Conservation (phyloP, 2,113 vertebrate genomes). For the Sylvicapra grimmia region DNA sequence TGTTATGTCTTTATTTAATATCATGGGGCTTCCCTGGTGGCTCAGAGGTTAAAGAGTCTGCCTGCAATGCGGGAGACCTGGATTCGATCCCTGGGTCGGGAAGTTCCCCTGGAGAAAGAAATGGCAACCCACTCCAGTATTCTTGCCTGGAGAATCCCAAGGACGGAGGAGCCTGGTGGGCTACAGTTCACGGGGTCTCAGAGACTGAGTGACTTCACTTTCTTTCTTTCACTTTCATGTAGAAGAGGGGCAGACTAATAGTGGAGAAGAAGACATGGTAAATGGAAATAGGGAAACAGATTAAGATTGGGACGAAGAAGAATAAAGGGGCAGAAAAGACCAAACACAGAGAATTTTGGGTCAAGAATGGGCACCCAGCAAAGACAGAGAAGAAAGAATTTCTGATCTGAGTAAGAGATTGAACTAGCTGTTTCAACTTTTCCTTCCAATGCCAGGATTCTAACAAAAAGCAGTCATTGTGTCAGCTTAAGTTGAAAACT, state of each 20-base stretch:
- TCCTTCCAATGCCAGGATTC: neutral
- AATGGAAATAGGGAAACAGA: neutral
- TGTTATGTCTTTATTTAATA: neutral
- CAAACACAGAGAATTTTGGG: neutral
- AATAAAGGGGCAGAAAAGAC: neutral
- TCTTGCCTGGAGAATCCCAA: too few species aligned
- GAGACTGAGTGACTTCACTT: too few species aligned
- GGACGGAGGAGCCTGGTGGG: too few species aligned
- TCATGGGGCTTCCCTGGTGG: too few species aligned
- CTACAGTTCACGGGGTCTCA: too few species aligned
- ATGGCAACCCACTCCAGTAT: too few species aligned
- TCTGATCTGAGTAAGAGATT: neutral
- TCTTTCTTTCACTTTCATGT: too few species aligned
- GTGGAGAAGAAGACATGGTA: neutral
- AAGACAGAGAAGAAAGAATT: neutral
- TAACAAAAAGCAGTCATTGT: neutral
- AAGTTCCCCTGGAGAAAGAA: too few species aligned
- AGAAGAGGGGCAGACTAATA: neutral
- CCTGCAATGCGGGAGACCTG: too few species aligned
- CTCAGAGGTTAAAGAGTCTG: too few species aligned
- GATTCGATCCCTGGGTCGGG: too few species aligned
- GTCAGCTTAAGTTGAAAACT: neutral
- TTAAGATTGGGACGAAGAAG: neutral
- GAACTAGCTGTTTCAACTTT: neutral
- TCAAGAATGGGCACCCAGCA: neutral